Base-by-base conservation (phyloP, 2,888 invertebrate species). In the Beris chalybata region DNA sequence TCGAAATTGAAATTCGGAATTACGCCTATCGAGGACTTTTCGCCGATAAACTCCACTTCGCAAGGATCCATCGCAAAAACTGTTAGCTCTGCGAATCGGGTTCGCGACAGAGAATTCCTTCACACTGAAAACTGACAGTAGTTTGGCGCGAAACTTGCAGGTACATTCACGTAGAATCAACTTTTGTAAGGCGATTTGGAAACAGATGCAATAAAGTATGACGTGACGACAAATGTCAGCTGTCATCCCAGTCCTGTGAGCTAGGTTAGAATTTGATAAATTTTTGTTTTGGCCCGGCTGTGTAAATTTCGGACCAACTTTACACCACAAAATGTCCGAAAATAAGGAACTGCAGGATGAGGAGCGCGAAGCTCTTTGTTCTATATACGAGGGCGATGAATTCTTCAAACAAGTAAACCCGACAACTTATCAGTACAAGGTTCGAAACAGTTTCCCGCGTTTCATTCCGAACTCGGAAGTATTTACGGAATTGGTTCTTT, bases 341-440 rank as follows among this genome's bases (percentile, higher is more conserved):
- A 75, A 76, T 50, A 71, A 76, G 59, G 91, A 92, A 77, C 84
- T 88, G 67, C 93, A 93, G 77, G 85, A 87, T 58, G 96, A 97
- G 75, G 97, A 97, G 82, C 83, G 91, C 61, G 96, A 97, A 83
- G 96, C 94, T 0, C 81, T 97, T 67, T 86, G 87, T 71, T 94
- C 96, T 4, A 97, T 97, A 74, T 97, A 97, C 79, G 96, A 97
- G 74, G 96, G 96, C 15, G 97, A 97, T 81, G 84, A 86, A 3
- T 87, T 87, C 68, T 97, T 95, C 77, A 94, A 93, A 78, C 87
- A 93, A 82, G 79, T 93, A 43, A 86, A 89, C 76, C 78, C 86
- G 7, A 90, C 86, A 65, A 89, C 89, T 65, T 96, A 91, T 83
- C 95, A 96, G 77, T 97, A 96, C 76, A 96, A 95, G 87, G 96